A percentile compares a stretch with the other conserved stretches of the same genome.
These are phyloP conservation scores for Jaculus jaculus DNA, from an alignment of 2,113 vertebrate genomes.

Conservation along the genomic window DNA sequence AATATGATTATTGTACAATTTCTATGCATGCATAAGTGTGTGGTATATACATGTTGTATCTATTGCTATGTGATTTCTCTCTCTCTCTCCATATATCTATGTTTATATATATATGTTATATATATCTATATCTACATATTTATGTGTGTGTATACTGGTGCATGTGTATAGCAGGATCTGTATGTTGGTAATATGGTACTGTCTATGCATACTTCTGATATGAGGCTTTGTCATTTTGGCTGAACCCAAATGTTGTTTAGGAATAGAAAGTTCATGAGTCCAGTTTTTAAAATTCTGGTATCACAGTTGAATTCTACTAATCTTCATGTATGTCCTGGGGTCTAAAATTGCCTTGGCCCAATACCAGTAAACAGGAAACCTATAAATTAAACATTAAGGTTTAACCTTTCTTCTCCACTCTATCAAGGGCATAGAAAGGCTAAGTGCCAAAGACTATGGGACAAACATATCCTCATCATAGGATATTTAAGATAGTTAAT, in stretches of 20 bases:
- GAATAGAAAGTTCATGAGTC: neutral
- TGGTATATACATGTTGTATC: neutral
- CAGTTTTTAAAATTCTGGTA: conserved; percentile 15
- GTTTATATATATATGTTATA: neutral
- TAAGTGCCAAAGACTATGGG: neutral
- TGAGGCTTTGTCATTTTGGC: neutral
- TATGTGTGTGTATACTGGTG: neutral
- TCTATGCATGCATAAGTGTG: neutral
- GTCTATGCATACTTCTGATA: neutral
- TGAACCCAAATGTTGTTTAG: neutral
- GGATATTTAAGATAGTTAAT: neutral
- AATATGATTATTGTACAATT: neutral
- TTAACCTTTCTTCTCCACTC: conserved; percentile 6
- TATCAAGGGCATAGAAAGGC: neutral
- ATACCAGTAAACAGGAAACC: neutral
- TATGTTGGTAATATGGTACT: neutral
- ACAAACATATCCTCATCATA: neutral
- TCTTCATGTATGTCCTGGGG: neutral
- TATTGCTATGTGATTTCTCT: neutral
- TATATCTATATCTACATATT: neutral
- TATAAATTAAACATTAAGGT: conserved; percentile 43
- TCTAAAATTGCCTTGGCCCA: neutral
- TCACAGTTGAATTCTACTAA: conserved; percentile 13
- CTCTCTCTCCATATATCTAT: neutral
- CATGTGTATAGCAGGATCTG: neutral